A percentile compares a stretch with the other conserved stretches of the same genome.
These are phyloP conservation scores for Montipora sp. DNA, from an alignment of 64 coral and sea anemone species.

Conservation along the genomic window DNA sequence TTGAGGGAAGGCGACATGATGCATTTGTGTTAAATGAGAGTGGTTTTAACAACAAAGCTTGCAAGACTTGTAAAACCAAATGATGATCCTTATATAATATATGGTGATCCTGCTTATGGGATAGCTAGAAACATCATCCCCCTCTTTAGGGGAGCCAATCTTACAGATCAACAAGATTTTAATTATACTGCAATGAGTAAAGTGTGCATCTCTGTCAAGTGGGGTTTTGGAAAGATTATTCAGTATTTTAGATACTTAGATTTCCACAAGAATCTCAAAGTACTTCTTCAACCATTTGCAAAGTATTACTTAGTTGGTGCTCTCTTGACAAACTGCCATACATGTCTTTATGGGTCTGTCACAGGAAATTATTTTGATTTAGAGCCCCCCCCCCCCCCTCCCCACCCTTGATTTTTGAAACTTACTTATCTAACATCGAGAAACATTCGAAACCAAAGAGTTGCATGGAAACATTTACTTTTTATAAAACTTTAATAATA, in stretches of 20 bases:
- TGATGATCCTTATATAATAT: conserved; percentile 37
- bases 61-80: conserved; percentile 37
- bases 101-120: conserved; percentile 41
- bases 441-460: not conserved
- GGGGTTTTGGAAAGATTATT: conserved; percentile 24
- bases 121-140: conserved; percentile 35
- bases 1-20: conserved; percentile 31
- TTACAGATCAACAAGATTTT: conserved; percentile 10
- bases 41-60: conserved; percentile 16
- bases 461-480: not conserved
- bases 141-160: conserved; percentile 25
- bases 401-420: too few relatives aligned
- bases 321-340: conserved; percentile 33
- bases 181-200: not conserved
- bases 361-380: conserved; percentile 36
- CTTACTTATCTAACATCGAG: conserved; percentile 3
- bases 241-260: conserved; percentile 28
- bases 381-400: not conserved
- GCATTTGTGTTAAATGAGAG: conserved; percentile 35
- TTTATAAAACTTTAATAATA: conserved; percentile 5
- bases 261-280: conserved; percentile 22
- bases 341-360: conserved; percentile 24
- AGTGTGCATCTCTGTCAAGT: not conserved
- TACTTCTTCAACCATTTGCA: conserved; percentile 13
- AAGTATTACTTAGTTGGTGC: conserved; percentile 31